These are phyloP conservation scores for Macrostomum lignano DNA, from an alignment of 1,140 invertebrate species.

Conservation along the genomic window DNA sequence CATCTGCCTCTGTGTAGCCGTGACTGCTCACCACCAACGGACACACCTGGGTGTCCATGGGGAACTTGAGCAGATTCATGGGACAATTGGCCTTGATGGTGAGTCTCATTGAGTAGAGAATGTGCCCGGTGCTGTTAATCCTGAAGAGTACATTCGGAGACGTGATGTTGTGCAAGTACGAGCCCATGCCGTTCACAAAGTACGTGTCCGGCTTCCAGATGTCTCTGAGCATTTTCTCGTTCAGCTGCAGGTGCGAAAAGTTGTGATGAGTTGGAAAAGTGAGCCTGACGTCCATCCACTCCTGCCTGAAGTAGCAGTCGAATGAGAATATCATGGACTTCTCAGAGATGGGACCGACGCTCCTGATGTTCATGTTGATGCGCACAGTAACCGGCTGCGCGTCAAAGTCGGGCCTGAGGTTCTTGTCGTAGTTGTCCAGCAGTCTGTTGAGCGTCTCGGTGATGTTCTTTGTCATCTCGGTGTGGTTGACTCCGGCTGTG, in stretches of 20 bases:
- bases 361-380: too few relatives aligned
- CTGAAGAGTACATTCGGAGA: conserved; percentile 27
- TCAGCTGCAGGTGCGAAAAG: conserved; percentile 9
- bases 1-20: too few relatives aligned
- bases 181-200: conserved; percentile 28
- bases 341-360: too few relatives aligned
- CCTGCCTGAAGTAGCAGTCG: conserved; percentile 16
- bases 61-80: conserved; percentile 43
- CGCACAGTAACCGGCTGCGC: too few relatives aligned
- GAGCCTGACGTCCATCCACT: conserved; percentile 12
- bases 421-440: too few relatives aligned
- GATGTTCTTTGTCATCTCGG: too few relatives aligned
- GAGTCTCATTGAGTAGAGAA: conserved; percentile 25
- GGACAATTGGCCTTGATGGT: conserved; percentile 11
- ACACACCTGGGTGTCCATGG: conserved; percentile 71
- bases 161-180: conserved; percentile 25
- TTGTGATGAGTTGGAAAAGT: conserved; percentile 8
- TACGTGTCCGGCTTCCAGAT: conserved; percentile 29
- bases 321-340: too few relatives aligned
- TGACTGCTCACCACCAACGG: too few relatives aligned
- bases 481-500: too few relatives aligned
- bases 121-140: conserved; percentile 17
- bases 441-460: too few relatives aligned
- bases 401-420: too few relatives aligned
- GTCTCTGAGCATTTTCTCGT: conserved; percentile 12